Evolutionary conservation across 1,140 invertebrate genomes (phyloP).

Genomic region (Brachionus koreanus): DNA sequence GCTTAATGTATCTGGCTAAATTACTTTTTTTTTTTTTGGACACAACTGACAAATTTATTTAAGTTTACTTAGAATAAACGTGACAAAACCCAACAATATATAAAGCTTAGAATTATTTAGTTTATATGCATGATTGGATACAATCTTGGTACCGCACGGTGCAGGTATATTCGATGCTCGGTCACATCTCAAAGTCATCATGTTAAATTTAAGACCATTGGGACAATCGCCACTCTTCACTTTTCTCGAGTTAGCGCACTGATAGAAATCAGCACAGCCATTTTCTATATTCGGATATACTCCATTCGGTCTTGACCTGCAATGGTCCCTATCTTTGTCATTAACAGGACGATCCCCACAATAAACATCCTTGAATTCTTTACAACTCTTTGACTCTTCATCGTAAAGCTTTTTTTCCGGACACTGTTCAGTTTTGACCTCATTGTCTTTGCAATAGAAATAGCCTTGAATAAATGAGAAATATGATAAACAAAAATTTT

Average conservation of each 20-base stretch:
- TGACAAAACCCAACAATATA: not conserved
- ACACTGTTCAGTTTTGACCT: conserved; percentile 24
- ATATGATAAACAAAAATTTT: not conserved
- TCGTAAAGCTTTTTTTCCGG: conserved; percentile 34
- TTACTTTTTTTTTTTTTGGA: not conserved
- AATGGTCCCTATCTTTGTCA: conserved; percentile 28
- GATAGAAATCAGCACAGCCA: conserved; percentile 29
- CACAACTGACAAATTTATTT: not conserved
- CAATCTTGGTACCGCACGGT: conserved; percentile 37
- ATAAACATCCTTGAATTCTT: conserved; percentile 17
- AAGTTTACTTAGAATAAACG: conserved; percentile 2
- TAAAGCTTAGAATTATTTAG: not conserved
- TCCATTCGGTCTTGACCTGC: conserved; percentile 17
- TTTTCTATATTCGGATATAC: conserved; percentile 43
- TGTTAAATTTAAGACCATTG: conserved; percentile 39
- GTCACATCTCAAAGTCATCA: conserved; percentile 36
- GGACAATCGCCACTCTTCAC: conserved; percentile 44
- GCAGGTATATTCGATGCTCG: not conserved
- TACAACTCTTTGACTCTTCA: conserved; percentile 30
- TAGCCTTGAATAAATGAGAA: not conserved
- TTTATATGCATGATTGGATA: not conserved
- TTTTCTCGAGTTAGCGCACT: conserved; percentile 19
- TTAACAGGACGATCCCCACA: conserved; percentile 38
- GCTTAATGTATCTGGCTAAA: not conserved
- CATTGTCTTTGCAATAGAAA: conserved; percentile 36